Evolutionary conservation across 2,888 invertebrate species (phyloP).

Genomic region (Notodonta dromedarius): DNA sequence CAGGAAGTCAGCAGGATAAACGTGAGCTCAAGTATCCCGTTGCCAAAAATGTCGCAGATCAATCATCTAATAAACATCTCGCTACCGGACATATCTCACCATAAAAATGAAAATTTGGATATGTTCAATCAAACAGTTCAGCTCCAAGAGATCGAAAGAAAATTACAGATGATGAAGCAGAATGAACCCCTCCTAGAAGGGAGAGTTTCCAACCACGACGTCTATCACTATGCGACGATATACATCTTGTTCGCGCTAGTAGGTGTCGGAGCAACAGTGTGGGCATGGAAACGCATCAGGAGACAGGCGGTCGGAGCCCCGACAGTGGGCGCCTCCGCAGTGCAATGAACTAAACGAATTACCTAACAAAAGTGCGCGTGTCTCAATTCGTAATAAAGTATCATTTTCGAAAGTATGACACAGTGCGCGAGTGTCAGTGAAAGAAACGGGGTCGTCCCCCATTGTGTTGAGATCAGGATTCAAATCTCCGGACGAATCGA

Average conservation of each 20-base stretch:
- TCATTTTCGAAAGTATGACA: not conserved
- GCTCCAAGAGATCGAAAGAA: slow-evolving; percentile 5
- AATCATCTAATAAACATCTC: slow-evolving; percentile 4
- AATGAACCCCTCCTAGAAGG: slow-evolving; percentile 1
- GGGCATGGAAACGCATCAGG: not conserved
- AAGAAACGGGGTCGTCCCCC: slow-evolving; percentile 4
- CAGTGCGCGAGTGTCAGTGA: slow-evolving; percentile 3
- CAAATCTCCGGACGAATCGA: slow-evolving; percentile 1
- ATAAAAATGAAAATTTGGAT: not conserved
- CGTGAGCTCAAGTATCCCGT: slow-evolving; percentile 2
- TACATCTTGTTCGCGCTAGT: slow-evolving; percentile 6
- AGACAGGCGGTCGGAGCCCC: not conserved
- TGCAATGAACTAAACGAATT: slow-evolving; percentile 7
- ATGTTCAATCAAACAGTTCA: slow-evolving; percentile 1
- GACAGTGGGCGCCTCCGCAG: not conserved
- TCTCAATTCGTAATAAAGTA: not conserved
- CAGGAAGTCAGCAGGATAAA: not conserved
- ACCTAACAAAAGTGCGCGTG: slow-evolving; percentile 6
- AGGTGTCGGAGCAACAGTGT: not conserved
- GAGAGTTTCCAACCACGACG: too few relatives aligned
- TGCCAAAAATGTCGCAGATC: slow-evolving; percentile 1
- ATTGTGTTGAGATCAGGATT: slow-evolving; percentile 6
- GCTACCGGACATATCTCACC: not conserved
- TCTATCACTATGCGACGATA: slow-evolving; percentile 6
- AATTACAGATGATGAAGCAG: slow-evolving; percentile 4